Evolutionary conservation across 2,797 vertebrate genomes (phyloP).

Genomic region (Spondyliosoma cantharus): DNA sequence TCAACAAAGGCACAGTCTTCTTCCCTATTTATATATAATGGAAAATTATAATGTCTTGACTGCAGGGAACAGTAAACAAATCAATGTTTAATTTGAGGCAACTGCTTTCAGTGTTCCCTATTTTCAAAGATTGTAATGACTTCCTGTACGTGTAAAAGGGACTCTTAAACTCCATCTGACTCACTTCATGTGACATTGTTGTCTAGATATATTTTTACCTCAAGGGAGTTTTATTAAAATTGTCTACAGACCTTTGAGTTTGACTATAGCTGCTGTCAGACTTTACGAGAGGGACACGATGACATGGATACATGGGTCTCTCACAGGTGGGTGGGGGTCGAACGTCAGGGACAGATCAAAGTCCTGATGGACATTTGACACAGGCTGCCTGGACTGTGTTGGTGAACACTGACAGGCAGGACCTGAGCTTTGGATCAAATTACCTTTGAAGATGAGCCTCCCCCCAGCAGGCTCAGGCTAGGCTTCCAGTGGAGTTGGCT

Average conservation of each 20-base stretch:
- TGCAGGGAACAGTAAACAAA: conserved; percentile 50
- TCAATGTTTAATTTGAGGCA: conserved; percentile 47
- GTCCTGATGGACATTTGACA: conserved; percentile 75
- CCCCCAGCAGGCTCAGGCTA: conserved; percentile 44
- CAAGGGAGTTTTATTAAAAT: conserved; percentile 35
- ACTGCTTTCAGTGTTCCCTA: conserved; percentile 22
- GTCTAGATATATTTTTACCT: conserved; percentile 23
- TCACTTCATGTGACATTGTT: conserved; percentile 1
- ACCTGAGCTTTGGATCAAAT: conserved; percentile 77
- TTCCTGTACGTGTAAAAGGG: conserved; percentile 36
- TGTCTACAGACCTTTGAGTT: conserved; percentile 44
- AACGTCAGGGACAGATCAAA: conserved; percentile 73
- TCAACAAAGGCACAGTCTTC: conserved; percentile 27
- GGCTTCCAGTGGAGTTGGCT: conserved; percentile 52
- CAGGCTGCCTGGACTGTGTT: conserved; percentile 58
- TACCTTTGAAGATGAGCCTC: conserved; percentile 82
- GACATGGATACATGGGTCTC: conserved; percentile 43
- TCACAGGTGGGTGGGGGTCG: conserved; percentile 59
- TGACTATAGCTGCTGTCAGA: conserved; percentile 56
- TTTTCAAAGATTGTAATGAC: conserved; percentile 39
- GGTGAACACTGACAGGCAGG: conserved; percentile 68
- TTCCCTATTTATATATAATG: conserved; percentile 47
- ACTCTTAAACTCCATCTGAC: background rate
- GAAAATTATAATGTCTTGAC: conserved; percentile 41
- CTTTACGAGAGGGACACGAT: conserved; percentile 34